phyloP scores from a whole-genome alignment of 2,113 vertebrate species.

The Cottus gobio region DNA sequence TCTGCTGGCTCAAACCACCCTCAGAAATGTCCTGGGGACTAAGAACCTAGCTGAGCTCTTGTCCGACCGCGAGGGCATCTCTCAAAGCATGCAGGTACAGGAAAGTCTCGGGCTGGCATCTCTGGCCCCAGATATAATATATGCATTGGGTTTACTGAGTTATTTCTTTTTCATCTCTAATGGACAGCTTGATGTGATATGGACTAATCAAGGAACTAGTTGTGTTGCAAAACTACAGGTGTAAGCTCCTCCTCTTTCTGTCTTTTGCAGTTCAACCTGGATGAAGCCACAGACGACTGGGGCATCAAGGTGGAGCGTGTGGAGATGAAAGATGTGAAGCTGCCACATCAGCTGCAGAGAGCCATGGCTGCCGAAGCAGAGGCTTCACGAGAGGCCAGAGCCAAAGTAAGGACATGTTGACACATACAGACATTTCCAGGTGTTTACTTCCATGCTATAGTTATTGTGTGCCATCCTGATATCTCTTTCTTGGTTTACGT shows the following conservation, averaged over 20 bases:
- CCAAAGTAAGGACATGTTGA: conserved; percentile 82
- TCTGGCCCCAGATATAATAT: neutral
- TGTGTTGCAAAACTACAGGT: neutral
- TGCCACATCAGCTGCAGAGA: conserved; percentile 89
- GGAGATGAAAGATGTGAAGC: conserved; percentile 91
- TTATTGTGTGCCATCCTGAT: neutral
- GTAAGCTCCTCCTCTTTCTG: neutral
- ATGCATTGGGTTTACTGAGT: neutral
- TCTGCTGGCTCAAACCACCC: conserved; percentile 89
- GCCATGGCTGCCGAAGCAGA: conserved; percentile 92
- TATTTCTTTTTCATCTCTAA: neutral
- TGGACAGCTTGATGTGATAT: neutral
- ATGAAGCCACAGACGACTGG: conserved; percentile 88
- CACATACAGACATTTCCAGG: neutral
- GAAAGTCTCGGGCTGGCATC: neutral
- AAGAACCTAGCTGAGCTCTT: conserved; percentile 88
- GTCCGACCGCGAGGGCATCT: conserved; percentile 88
- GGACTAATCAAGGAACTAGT: neutral
- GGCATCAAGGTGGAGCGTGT: conserved; percentile 90
- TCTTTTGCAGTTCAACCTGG: conserved; percentile 77
- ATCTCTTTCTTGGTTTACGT: neutral
- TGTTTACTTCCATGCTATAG: neutral
- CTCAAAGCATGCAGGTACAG: conserved; percentile 89
- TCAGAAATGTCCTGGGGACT: conserved; percentile 90
- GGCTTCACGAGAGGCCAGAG: conserved; percentile 87